Base-by-base conservation (phyloP, 2,113 vertebrate genomes). In the Pleuronectes platessa region DNA sequence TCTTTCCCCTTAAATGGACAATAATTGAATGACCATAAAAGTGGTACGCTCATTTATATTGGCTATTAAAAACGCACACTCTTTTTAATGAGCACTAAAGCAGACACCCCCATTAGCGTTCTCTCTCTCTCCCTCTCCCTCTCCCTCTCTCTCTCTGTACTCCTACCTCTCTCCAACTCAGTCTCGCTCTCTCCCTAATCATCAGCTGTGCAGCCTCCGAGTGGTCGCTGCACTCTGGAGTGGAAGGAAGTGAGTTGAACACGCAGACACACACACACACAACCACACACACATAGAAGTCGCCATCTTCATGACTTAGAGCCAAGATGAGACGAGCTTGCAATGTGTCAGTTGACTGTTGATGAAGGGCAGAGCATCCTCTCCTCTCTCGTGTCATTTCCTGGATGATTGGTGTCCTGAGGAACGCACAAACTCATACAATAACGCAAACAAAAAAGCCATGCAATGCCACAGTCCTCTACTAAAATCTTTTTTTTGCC, bases 1-100 rank as follows among this genome's bases (percentile, higher is more conserved):
- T 69, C 72, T 62, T 76, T 85, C 85, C 70, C 89, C 74, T 90
- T 86, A 90, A 89, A 92, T 87, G 83, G 89, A 88, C 85, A 88
- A 88, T 90, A 91, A 93, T 85, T 90, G 86, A 91, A 88, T 42
- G 86, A 27, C 86, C 24, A 84, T 91, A 89, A 92, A 91, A 91
- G 76, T 61, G 69, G 72, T 82, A 69, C 71, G 82, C 80, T 89
- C 92, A 76, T 92, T 92, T 88, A 90, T 90, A 93, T 80, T 76
- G 85, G 70, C 84, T 85, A 90, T 91, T 91, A 88, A 90, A 93
- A 91, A 84, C 73, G 76, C 77, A 77, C 77, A 80, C 79, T 88
- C 80, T 83, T 87, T 90, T 89, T 89, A 90, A 92, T 89, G 90
- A 92, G 87, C 86, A 81, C 82, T 89, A 90, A 87, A 90, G 88